Conservation (phyloP, 2,113 vertebrate species). For the Carassius carassius region DNA sequence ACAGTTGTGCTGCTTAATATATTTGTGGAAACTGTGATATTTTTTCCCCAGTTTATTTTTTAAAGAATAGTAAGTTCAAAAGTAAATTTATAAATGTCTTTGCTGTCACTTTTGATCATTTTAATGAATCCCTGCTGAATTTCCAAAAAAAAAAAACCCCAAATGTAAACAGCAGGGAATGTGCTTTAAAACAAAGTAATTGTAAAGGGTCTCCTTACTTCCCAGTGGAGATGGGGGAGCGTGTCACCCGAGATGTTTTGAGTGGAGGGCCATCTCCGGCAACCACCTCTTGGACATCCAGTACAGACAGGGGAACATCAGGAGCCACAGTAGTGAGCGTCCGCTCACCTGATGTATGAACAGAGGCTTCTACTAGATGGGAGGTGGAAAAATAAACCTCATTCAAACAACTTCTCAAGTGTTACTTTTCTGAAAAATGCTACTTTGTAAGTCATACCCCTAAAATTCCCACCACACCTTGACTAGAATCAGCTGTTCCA, state of each 20-base stretch:
- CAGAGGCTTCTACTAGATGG: constrained; percentile 60
- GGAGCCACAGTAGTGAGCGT: constrained; percentile 67
- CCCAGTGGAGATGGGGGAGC: constrained; percentile 46
- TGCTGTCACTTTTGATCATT: neutral
- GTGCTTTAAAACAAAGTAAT: neutral
- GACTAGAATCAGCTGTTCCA: constrained; percentile 61
- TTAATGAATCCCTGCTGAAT: neutral
- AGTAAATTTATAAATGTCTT: neutral
- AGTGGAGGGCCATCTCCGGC: constrained; percentile 45
- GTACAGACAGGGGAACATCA: constrained; percentile 59
- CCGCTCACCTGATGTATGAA: constrained; percentile 5
- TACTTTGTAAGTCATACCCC: neutral
- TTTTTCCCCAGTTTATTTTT: neutral
- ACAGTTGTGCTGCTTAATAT: neutral
- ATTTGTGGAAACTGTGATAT: neutral
- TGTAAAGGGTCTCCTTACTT: constrained; percentile 50
- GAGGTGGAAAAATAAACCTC: neutral
- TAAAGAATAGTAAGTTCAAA: neutral
- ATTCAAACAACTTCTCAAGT: neutral
- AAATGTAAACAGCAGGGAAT: neutral
- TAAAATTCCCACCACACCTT: constrained; percentile 74
- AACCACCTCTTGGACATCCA: constrained; percentile 53
- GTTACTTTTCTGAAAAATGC: neutral
- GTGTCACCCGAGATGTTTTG: constrained; percentile 54
- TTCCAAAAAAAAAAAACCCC: neutral